Conservation (phyloP, 2,888 invertebrate species). For the Dinocampus coccinellae region DNA sequence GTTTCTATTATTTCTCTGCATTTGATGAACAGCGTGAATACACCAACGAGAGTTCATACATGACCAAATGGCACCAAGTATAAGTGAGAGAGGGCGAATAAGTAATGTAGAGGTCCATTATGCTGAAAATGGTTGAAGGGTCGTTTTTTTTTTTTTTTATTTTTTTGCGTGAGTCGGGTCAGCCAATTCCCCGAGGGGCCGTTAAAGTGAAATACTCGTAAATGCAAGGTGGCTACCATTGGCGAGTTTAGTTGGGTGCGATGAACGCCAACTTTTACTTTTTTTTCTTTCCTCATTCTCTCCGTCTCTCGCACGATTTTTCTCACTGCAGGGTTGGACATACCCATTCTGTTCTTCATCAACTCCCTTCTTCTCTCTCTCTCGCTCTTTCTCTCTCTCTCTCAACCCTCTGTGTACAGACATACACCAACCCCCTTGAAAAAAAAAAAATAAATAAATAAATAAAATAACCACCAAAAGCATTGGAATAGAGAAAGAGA, state of each 20-base stretch:
- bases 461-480: too few relatives aligned
- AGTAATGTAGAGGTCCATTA: constrained; percentile 69
- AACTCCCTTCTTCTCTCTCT: too few relatives aligned
- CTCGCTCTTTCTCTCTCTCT: too few relatives aligned
- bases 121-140: constrained; percentile 67
- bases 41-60: neutral
- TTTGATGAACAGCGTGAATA: neutral
- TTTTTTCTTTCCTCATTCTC: neutral
- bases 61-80: neutral
- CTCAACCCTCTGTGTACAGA: constrained; percentile 23
- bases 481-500: too few relatives aligned
- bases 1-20: neutral
- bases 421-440: constrained; percentile 39
- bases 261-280: constrained; percentile 28
- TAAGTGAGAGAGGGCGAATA: constrained; percentile 61
- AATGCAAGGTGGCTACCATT: constrained; percentile 67
- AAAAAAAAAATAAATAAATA: constrained; percentile 15
- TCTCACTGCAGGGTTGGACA: constrained; percentile 21
- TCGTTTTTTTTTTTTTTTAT: constrained; percentile 41
- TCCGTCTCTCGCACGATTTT: constrained; percentile 12
- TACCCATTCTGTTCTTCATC: constrained; percentile 41
- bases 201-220: constrained; percentile 70
- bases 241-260: constrained; percentile 42
- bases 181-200: constrained; percentile 68
- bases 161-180: constrained; percentile 56